Percentiles rank a stretch among this genome's conserved stretches.
Evolutionary conservation across 2,888 invertebrate species (phyloP).

Genomic region (Gordius sp.): DNA sequence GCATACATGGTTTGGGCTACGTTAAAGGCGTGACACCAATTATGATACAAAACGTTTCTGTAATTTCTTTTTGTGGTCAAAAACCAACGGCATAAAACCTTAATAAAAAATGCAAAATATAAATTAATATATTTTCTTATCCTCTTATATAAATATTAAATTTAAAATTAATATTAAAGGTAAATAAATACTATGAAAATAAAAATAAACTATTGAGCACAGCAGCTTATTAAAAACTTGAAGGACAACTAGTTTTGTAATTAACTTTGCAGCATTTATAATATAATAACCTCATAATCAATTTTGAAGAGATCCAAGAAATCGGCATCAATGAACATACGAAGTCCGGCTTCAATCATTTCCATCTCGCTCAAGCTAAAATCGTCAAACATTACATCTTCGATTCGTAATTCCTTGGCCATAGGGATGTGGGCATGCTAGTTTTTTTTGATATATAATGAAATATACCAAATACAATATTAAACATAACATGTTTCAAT

Average conservation of each 20-base stretch:
- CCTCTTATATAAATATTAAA: too few species aligned
- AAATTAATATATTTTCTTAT: too few species aligned
- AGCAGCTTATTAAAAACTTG: too few species aligned
- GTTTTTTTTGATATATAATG: too few species aligned
- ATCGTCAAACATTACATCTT: slow-evolving; percentile 9
- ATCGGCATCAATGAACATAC: slow-evolving; percentile 1
- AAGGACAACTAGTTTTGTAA: too few species aligned
- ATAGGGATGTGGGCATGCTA: neutral
- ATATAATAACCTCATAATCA: neutral
- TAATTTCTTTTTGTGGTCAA: slow-evolving; percentile 7
- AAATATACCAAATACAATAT: too few species aligned
- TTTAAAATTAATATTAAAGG: neutral
- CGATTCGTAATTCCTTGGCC: neutral
- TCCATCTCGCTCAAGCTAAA: neutral
- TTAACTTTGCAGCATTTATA: too few species aligned
- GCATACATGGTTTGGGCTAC: slow-evolving; percentile 14
- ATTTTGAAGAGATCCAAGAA: neutral
- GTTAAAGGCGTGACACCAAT: slow-evolving; percentile 16
- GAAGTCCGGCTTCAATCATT: neutral
- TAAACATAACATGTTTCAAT: too few species aligned
- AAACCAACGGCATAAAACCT: slow-evolving; percentile 8
- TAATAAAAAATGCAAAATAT: neutral
- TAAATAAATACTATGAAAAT: neutral
- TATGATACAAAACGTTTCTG: slow-evolving; percentile 4
- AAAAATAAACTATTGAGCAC: neutral